Evolutionary conservation across 2,888 invertebrate species (phyloP).

Genomic region (Pyrrhia umbra): DNA sequence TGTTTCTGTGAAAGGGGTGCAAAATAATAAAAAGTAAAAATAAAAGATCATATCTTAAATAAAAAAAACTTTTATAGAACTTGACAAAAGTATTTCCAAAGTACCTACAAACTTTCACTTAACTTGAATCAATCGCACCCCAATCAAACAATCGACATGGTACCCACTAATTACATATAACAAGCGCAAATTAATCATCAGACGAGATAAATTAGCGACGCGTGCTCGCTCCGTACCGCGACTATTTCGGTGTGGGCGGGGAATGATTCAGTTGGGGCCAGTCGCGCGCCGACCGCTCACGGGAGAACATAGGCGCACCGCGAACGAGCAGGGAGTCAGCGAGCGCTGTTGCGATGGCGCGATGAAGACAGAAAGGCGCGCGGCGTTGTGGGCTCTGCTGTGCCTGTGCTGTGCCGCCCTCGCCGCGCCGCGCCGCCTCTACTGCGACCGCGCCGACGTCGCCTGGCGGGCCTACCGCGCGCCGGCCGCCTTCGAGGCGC

Average conservation of each 20-base stretch:
- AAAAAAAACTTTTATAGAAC: neutral
- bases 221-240: conserved; percentile 74
- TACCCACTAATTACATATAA: conserved; percentile 79
- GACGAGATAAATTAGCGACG: conserved; percentile 80
- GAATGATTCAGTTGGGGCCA: conserved; percentile 74
- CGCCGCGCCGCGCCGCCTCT: conserved; percentile 83
- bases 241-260: conserved; percentile 86
- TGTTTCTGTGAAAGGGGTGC: neutral
- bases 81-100: conserved; percentile 9
- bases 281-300: conserved; percentile 88
- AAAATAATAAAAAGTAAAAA: neutral
- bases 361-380: conserved; percentile 87
- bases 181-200: conserved; percentile 84
- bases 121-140: conserved; percentile 55
- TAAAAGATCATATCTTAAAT: neutral
- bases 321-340: conserved; percentile 68
- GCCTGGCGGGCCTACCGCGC: conserved; percentile 89
- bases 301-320: conserved; percentile 71
- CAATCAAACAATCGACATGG: conserved; percentile 68
- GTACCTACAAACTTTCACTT: conserved; percentile 32
- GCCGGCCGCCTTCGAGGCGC: conserved; percentile 88
- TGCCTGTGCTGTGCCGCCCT: conserved; percentile 78
- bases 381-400: conserved; percentile 87
- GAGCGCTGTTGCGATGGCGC: conserved; percentile 86
- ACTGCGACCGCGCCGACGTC: conserved; percentile 89